Base-by-base conservation (phyloP, 2,113 vertebrate genomes). In the Butorides virescens region DNA sequence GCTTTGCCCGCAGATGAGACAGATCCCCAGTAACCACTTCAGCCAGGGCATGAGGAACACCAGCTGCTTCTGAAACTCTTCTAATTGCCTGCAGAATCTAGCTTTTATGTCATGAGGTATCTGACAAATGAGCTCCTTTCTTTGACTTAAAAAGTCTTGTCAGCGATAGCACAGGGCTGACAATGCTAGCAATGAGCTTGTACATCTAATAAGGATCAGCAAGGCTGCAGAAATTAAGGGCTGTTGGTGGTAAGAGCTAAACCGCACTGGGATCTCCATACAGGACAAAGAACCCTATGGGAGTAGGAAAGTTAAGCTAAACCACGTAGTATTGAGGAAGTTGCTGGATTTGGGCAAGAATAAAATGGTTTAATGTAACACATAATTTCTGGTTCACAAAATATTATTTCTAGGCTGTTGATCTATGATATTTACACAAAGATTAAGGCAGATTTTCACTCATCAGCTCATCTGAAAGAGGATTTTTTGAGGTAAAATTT, bases 381-480 rank as follows among this genome's bases (percentile, higher is more conserved):
- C 13, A 2, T 8, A 13, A 67, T 61, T 81, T 84, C 86, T 72
- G 39, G 34, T 84, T 85, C 63, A 81, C 42, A 29, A 50, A 67
- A 78, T 21, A 75, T 36, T 65, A 34, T 71, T 62, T 90, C 29
- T 36, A 25, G 11, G 2, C 34, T 85, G 25, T 22, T 66, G 46
- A 86, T 67, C 68, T 52, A 4, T 46, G 29, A 44, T 66, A 63
- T 81, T 61, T 68, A 71, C 79, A 61, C 34, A 61, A 79, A 72
- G 30, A 89, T 79, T 68, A 94, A 77, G 10, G 70, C 65, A 79
- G 76, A 78, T 95, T 94, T 92, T 93, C 70, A 75, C 36, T 90
- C 82, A 94, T 90, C 74, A 76, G 26, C 79, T 86, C 56, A 49
- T 59, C n/a, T 44, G 23, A 85, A 75, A 85, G 47, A 76, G n/a